phyloP scores from a whole-genome alignment of 2,888 invertebrate genomes.

The Heteropelma amictum region DNA sequence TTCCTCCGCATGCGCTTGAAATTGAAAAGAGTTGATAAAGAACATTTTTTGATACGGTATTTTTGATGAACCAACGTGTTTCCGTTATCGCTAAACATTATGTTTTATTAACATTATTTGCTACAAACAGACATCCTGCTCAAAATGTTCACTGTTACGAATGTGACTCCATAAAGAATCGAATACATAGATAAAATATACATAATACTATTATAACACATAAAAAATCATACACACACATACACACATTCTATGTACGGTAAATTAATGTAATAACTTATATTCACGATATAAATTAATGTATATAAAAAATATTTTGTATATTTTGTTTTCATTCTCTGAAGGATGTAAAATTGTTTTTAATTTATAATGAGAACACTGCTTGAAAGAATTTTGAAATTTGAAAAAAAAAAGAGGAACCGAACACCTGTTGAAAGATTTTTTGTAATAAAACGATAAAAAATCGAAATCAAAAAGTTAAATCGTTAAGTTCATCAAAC shows the following conservation, averaged over 20 bases:
- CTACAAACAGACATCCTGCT: constrained; percentile 64
- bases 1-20: not conserved
- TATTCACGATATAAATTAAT: constrained; percentile 70
- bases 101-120: constrained; percentile 45
- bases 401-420: too few species aligned
- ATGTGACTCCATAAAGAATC: constrained; percentile 23
- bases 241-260: constrained; percentile 38
- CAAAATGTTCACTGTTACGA: constrained; percentile 64
- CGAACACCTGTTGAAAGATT: too few species aligned
- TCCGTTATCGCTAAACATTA: not conserved
- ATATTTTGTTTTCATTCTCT: constrained; percentile 34
- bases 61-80: constrained; percentile 12
- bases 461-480: too few species aligned
- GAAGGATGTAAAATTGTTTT: too few species aligned
- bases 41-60: constrained; percentile 31
- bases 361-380: too few species aligned
- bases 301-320: constrained; percentile 62
- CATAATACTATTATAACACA: constrained; percentile 46
- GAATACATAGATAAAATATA: constrained; percentile 43
- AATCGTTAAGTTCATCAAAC: too few species aligned
- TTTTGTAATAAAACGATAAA: too few species aligned
- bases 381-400: too few species aligned
- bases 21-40: not conserved
- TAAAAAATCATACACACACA: constrained; percentile 23
- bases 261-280: constrained; percentile 67